These are phyloP conservation scores for Heliconius erato DNA, from an alignment of 2,888 invertebrate genomes.

Conservation along the genomic window DNA sequence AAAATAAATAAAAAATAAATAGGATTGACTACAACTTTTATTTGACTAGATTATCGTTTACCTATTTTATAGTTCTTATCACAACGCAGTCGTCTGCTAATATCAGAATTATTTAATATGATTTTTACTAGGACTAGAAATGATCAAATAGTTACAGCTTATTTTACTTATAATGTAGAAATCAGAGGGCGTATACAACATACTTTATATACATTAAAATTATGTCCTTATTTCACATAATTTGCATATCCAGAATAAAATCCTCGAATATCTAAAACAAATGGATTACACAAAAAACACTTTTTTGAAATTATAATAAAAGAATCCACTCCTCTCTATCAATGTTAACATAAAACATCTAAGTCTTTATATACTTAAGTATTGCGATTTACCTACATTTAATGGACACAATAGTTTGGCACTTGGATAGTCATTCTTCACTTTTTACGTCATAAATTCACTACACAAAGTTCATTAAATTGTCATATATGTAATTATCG, in stretches of 20 bases:
- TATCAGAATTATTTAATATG: conserved; percentile 50
- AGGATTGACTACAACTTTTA: conserved; percentile 48
- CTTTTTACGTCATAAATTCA: conserved; percentile 41
- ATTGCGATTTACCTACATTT: conserved; percentile 67
- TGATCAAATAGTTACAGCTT: conserved; percentile 41
- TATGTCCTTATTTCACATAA: conserved; percentile 11
- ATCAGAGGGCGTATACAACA: conserved; percentile 72
- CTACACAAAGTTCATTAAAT: conserved; percentile 39
- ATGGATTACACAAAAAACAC: background rate
- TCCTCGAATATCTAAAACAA: background rate
- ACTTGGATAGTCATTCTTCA: conserved; percentile 62
- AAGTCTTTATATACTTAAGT: conserved; percentile 61
- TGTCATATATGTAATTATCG: conserved; percentile 24
- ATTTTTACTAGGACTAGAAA: conserved; percentile 37
- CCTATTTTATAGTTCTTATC: conserved; percentile 54
- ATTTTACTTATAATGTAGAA: conserved; percentile 43
- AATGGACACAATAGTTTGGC: conserved; percentile 79
- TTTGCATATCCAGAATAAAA: background rate
- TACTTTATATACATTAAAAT: conserved; percentile 66
- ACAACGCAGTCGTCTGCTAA: conserved; percentile 54
- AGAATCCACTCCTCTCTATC: conserved; percentile 51
- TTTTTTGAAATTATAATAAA: background rate
- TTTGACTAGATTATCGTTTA: conserved; percentile 55
- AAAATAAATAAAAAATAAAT: conserved; percentile 34
- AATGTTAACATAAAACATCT: conserved; percentile 63